A percentile compares a stretch with the other conserved stretches of the same genome.
Conservation (phyloP, 2,113 vertebrate species). For the Plectropomus leopardus region DNA sequence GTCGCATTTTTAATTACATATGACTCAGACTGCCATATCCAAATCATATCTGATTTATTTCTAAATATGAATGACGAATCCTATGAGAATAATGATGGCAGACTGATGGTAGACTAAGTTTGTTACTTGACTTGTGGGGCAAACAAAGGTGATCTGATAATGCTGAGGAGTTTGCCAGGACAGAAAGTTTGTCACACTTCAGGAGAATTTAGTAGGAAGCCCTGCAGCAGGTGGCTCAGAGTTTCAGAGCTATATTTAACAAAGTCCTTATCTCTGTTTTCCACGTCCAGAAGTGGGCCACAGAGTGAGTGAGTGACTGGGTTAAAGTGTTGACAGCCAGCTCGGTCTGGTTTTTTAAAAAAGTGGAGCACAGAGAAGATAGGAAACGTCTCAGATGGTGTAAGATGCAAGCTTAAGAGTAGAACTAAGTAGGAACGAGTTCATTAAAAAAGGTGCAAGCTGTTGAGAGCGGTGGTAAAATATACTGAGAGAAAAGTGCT, state of each 20-base stretch:
- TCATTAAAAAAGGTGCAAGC: neutral
- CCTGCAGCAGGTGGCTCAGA: conserved; percentile 36
- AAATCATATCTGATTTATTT: too few species aligned
- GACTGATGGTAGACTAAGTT: neutral
- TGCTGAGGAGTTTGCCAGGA: neutral
- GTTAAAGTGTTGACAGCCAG: conserved; percentile 38
- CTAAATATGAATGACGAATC: too few species aligned
- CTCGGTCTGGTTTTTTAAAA: conserved; percentile 2
- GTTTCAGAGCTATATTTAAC: conserved; percentile 69
- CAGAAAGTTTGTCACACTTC: conserved; percentile 25
- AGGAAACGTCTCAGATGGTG: neutral
- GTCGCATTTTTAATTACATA: too few species aligned
- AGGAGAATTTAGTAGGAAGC: conserved; percentile 37
- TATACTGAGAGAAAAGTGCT: neutral
- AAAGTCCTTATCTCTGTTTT: conserved; percentile 62
- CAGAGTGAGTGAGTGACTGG: conserved; percentile 18
- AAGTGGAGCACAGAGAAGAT: neutral
- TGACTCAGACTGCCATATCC: too few species aligned
- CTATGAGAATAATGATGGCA: too few species aligned
- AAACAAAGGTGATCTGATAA: neutral
- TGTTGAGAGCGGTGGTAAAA: neutral
- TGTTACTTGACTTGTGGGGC: neutral
- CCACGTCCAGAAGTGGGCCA: conserved; percentile 48
- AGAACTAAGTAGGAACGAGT: neutral
- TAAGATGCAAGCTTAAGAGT: neutral